Evolutionary conservation across 2,888 invertebrate genomes (phyloP).

Genomic region (Helleia helle): DNA sequence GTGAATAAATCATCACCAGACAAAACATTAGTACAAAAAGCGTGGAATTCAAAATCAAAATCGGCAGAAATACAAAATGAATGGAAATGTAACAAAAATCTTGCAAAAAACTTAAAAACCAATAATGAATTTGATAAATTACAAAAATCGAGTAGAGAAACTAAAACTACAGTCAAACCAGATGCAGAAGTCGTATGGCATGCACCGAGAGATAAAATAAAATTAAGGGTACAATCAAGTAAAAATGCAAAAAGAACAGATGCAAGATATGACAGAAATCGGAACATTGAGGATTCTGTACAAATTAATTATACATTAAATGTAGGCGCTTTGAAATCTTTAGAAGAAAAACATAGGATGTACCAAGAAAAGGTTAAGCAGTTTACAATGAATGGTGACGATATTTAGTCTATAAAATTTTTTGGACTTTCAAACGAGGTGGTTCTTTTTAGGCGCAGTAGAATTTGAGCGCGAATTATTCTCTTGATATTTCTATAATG

Average conservation of each 20-base stretch:
- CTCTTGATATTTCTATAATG: too few species aligned
- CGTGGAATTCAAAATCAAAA: slow-evolving; percentile 2
- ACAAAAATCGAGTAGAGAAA: not conserved
- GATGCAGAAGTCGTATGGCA: not conserved
- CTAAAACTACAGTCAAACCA: not conserved
- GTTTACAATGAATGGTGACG: slow-evolving; percentile 29
- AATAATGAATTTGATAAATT: not conserved
- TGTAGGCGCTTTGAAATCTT: slow-evolving; percentile 30
- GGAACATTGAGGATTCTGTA: not conserved
- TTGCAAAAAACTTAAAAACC: not conserved
- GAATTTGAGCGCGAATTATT: too few species aligned
- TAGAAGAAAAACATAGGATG: slow-evolving; percentile 58
- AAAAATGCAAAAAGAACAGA: not conserved
- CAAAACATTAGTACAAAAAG: slow-evolving; percentile 15
- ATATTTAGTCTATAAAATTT: too few species aligned
- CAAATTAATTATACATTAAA: not conserved
- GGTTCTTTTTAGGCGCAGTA: too few species aligned
- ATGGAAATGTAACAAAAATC: not conserved
- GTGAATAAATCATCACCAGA: slow-evolving; percentile 40
- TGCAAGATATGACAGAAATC: not conserved
- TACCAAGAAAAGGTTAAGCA: slow-evolving; percentile 57
- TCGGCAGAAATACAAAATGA: not conserved
- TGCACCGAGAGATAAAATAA: not conserved
- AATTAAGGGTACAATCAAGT: not conserved
- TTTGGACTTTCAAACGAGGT: too few species aligned